Conservation (phyloP, 2,888 invertebrate species). For the Laspeyria flexula region DNA sequence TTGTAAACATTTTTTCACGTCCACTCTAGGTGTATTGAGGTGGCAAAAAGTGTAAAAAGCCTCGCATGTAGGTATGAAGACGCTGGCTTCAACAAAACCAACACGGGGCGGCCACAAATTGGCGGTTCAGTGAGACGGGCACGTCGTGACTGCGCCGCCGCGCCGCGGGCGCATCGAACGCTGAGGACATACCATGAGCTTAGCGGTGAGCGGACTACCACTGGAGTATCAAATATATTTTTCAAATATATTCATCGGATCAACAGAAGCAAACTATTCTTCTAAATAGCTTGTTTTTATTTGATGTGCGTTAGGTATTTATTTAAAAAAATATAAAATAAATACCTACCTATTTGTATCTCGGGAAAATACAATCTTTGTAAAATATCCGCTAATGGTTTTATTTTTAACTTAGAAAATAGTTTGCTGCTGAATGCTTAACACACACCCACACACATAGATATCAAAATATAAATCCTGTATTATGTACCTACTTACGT, state of each 20-base stretch:
- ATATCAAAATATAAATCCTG: too few relatives aligned
- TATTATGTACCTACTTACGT: too few relatives aligned
- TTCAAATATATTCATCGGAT: background rate
- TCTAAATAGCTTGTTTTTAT: too few relatives aligned
- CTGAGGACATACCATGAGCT: conserved; percentile 40
- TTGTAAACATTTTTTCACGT: conserved; percentile 59
- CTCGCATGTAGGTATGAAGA: conserved; percentile 76
- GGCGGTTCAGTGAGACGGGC: conserved; percentile 78
- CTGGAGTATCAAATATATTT: background rate
- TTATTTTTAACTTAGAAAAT: too few relatives aligned
- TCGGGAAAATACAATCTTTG: too few relatives aligned
- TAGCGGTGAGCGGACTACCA: conserved; percentile 48
- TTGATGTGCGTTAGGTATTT: too few relatives aligned
- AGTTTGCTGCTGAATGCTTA: too few relatives aligned
- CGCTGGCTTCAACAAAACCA: conserved; percentile 84
- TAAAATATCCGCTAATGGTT: too few relatives aligned
- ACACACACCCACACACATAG: too few relatives aligned
- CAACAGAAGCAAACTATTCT: too few relatives aligned
- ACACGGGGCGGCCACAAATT: conserved; percentile 84
- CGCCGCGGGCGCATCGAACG: conserved; percentile 65
- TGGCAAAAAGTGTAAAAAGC: conserved; percentile 75
- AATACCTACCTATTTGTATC: too few relatives aligned
- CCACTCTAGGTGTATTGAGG: conserved; percentile 46
- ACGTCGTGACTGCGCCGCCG: conserved; percentile 78
- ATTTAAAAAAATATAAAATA: too few relatives aligned